Percentiles rank a stretch among this genome's conserved stretches.
Evolutionary conservation across 1,140 invertebrate species (phyloP).

Genomic region (Ostrea denselamellosa): DNA sequence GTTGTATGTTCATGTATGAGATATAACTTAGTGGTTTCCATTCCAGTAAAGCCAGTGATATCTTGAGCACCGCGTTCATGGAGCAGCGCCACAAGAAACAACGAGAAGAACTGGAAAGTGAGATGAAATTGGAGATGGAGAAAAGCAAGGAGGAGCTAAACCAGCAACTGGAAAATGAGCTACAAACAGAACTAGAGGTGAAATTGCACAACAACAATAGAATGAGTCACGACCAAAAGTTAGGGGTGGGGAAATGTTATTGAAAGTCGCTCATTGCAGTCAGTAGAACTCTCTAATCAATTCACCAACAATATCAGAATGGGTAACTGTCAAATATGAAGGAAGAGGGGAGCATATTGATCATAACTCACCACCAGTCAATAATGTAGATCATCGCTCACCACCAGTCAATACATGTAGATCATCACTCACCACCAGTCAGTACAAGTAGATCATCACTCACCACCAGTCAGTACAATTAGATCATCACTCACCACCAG

Average conservation of each 20-base stretch:
- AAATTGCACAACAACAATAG: neutral
- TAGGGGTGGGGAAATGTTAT: neutral
- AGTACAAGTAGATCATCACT: no score
- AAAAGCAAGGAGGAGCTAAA: conserved; percentile 71
- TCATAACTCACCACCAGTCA: no score
- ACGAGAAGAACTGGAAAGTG: conserved; percentile 69
- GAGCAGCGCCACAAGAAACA: conserved; percentile 72
- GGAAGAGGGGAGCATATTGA: no score
- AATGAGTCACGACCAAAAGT: neutral
- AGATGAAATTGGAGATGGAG: conserved; percentile 74
- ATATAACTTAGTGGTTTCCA: no score
- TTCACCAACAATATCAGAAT: neutral
- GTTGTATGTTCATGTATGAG: no score
- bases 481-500: no score
- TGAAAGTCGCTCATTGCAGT: neutral
- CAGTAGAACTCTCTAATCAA: no score
- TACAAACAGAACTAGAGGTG: conserved; percentile 71
- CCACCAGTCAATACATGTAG: no score
- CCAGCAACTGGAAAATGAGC: conserved; percentile 65
- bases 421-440: no score
- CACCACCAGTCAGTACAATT: no score
- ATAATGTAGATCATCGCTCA: no score
- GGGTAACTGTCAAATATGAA: no score
- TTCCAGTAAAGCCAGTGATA: conserved; percentile 70
- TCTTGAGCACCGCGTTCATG: conserved; percentile 68